Percentiles rank a stretch among this genome's conserved stretches.
phyloP scores from a whole-genome alignment of 2,113 vertebrate genomes.

The Hippocampus comes region DNA sequence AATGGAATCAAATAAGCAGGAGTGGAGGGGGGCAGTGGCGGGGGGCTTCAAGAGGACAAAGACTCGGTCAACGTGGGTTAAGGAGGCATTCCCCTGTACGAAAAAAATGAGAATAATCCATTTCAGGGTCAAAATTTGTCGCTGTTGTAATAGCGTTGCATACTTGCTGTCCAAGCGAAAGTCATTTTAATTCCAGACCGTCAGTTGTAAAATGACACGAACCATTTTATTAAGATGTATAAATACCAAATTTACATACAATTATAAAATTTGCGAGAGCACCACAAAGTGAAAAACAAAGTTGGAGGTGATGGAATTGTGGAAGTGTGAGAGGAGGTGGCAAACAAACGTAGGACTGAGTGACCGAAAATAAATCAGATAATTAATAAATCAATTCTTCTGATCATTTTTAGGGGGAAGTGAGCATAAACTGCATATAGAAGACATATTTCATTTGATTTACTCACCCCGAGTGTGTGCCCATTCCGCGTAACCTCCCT shows the following conservation, averaged over 20 bases:
- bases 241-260: too few species aligned
- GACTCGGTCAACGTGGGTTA: constrained; percentile 53
- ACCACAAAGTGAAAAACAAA: too few species aligned
- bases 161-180: background rate
- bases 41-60: constrained; percentile 41
- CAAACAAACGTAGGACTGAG: too few species aligned
- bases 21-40: constrained; percentile 5
- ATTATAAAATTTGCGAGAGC: too few species aligned
- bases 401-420: too few species aligned
- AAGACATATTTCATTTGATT: too few species aligned
- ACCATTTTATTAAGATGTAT: background rate
- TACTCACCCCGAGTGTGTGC: too few species aligned
- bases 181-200: background rate
- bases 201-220: constrained; percentile 5
- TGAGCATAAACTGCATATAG: too few species aligned
- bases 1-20: constrained; percentile 43
- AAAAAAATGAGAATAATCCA: background rate
- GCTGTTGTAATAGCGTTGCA: background rate
- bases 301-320: too few species aligned
- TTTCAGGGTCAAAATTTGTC: background rate
- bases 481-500: background rate
- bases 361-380: too few species aligned
- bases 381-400: too few species aligned
- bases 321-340: too few species aligned
- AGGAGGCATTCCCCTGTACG: background rate